phyloP scores from a whole-genome alignment of 2,888 invertebrate species.

The Sylvicola cinctus region DNA sequence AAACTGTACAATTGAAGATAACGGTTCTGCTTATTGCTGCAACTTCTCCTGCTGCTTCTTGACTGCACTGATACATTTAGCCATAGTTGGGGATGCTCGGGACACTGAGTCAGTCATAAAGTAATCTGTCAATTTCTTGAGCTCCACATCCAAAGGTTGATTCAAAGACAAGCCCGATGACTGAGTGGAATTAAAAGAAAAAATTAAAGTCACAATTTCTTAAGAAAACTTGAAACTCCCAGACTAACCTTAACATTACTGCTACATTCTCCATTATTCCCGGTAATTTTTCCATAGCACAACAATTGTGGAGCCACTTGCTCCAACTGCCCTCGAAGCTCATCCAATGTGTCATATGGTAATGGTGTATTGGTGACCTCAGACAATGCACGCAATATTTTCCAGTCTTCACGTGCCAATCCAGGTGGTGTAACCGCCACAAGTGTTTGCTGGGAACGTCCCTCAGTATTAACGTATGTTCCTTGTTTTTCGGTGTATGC shows the following conservation, averaged over 20 bases:
- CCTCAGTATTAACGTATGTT: constrained; percentile 97
- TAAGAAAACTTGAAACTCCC: not conserved
- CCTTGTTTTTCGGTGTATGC: constrained; percentile 98
- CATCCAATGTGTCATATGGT: constrained; percentile 72
- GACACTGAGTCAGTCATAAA: constrained; percentile 95
- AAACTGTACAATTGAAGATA: too few species aligned
- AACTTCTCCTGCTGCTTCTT: constrained; percentile 29
- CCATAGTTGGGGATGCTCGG: constrained; percentile 95
- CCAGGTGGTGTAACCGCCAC: constrained; percentile 82
- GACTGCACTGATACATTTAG: constrained; percentile 87
- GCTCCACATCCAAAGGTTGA: constrained; percentile 38
- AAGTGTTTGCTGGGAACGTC: constrained; percentile 79
- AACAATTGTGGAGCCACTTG: constrained; percentile 80
- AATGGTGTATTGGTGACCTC: constrained; percentile 58
- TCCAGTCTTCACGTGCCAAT: constrained; percentile 92
- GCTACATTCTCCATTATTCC: constrained; percentile 42
- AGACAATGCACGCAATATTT: constrained; percentile 88
- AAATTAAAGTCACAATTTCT: not conserved
- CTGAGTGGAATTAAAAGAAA: constrained; percentile 9
- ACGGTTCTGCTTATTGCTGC: too few species aligned
- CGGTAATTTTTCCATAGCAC: constrained; percentile 63
- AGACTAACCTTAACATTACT: not conserved
- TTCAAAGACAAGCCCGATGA: constrained; percentile 29
- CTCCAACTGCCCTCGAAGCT: constrained; percentile 59
- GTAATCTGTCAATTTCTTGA: constrained; percentile 62